phyloP scores from a whole-genome alignment of 2,797 vertebrate species.

The Tenualosa thibaudeaui region DNA sequence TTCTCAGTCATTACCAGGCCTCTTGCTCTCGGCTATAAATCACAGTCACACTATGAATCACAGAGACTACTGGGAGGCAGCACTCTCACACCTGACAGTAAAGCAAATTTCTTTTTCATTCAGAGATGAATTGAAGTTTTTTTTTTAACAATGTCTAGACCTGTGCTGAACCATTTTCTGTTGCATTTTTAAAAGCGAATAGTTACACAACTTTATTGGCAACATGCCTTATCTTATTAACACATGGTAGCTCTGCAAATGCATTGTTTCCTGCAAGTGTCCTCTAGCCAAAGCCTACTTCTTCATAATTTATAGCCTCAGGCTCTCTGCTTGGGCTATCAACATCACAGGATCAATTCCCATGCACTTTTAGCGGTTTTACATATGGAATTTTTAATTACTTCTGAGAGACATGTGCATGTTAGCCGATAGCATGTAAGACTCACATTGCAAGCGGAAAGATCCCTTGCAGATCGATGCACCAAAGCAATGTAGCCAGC shows the following conservation, averaged over 20 bases:
- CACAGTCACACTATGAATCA: background rate
- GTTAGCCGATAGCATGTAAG: background rate
- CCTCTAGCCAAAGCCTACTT: background rate
- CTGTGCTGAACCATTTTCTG: background rate
- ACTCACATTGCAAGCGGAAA: background rate
- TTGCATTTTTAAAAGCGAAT: background rate
- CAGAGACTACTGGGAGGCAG: background rate
- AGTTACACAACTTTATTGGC: background rate
- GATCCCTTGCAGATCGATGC: background rate
- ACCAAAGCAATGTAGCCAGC: background rate
- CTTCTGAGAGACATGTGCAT: background rate
- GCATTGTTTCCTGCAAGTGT: background rate
- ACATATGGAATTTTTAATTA: conserved; percentile 7
- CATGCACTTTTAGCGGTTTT: background rate
- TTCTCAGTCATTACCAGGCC: background rate
- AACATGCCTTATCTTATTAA: background rate
- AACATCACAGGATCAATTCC: conserved; percentile 1
- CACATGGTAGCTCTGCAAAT: background rate
- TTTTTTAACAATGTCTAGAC: background rate
- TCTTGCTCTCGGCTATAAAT: background rate
- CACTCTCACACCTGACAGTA: background rate
- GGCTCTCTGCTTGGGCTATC: background rate
- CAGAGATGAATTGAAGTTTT: background rate
- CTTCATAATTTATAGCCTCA: background rate
- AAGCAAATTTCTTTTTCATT: background rate